Evolutionary conservation across 1,140 invertebrate species (phyloP), one percentile per base, ranked within the genome.

Genomic region (Cylas formicarius): DNA sequence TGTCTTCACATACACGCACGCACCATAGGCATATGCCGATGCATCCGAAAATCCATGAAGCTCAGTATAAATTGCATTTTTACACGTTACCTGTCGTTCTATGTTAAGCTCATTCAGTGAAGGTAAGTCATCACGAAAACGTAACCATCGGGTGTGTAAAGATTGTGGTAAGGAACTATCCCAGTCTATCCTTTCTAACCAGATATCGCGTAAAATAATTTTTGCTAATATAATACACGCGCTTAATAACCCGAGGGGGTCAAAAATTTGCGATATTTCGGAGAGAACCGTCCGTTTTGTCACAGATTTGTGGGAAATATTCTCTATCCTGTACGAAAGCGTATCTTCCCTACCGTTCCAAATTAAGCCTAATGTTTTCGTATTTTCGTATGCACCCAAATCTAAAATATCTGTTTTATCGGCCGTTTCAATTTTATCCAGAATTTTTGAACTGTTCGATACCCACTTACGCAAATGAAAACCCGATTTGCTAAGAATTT

Each of bases 391-490:
- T 27, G 6, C 9, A 4, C 21, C 21, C 27, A 38, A 24, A 4
- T 38, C 20, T 9, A 18, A 11, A 2, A 24, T 44, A 16, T 22
- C 19, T 3, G 7, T 10, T 21, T 20, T 32, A 44, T 19, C 14
- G 7, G 4, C 0, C n/a, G 16, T 19, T 14, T 47, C n/a, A 40
- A 17, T 44, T n/a, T 16, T n/a, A 10, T n/a, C 19, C 13, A 17
- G 29, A 36, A 36, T 21, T 18, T 13, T 9, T 17, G 20, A 7
- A 9, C 10, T 11, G 38, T 66, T 67, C 0, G 53, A 56, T 1
- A 37, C 40, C 66, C 67, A 71, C 59, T 70, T 70, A 32, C 60
- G 48, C 17, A 68, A 43, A 33, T 60, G 8, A 36, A 71, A 65
- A 20, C 37, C 33, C 1, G 16, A 39, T 3, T 3, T 18, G 22